Conservation (phyloP, 2,797 vertebrate genomes). For the Notoglanidium macrostoma region DNA sequence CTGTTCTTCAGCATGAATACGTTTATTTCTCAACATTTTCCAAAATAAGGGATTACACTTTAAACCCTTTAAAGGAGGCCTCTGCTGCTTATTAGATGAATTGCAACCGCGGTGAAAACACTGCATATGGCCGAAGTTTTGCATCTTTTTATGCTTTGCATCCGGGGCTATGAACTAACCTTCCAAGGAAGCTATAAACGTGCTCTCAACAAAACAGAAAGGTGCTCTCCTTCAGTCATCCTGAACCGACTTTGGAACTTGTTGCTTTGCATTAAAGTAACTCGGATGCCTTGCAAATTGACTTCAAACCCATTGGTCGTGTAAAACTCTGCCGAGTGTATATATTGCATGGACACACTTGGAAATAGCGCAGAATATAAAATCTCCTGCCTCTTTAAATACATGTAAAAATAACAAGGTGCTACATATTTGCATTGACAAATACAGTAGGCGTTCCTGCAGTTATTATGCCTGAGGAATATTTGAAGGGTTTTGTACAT, state of each 20-base stretch:
- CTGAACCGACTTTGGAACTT: background rate
- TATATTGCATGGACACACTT: background rate
- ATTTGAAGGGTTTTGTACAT: background rate
- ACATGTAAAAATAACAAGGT: background rate
- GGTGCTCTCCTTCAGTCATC: conserved; percentile 3
- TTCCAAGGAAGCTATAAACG: background rate
- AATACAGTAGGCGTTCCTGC: background rate
- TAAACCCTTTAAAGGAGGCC: background rate
- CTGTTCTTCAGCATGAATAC: background rate
- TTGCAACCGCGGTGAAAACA: background rate
- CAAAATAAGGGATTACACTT: background rate
- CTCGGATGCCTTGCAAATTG: conserved; percentile 5
- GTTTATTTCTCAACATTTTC: background rate
- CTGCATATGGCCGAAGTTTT: background rate
- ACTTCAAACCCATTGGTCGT: background rate
- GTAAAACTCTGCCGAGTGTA: background rate
- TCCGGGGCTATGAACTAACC: background rate
- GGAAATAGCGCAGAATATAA: background rate
- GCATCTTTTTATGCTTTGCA: conserved; percentile 5
- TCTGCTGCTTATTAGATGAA: conserved; percentile 4
- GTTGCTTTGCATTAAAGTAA: conserved; percentile 11
- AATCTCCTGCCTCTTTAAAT: background rate
- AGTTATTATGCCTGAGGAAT: background rate
- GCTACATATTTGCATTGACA: background rate
- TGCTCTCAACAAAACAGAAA: conserved; percentile 2